Base-by-base conservation (phyloP, 2,797 vertebrate genomes). In the Pangasius larnaudii region DNA sequence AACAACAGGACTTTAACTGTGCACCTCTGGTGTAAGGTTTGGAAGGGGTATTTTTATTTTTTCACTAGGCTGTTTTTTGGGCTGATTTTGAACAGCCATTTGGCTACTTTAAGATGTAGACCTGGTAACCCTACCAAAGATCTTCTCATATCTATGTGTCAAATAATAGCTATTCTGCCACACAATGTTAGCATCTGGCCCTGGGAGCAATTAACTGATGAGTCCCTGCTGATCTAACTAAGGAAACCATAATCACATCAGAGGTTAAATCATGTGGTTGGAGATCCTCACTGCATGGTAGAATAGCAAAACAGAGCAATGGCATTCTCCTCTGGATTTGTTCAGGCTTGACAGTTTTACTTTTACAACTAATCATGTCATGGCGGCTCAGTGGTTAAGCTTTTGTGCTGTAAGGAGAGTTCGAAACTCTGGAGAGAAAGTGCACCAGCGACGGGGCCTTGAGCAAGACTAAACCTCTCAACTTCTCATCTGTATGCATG, bases 401-500 rank as follows among this genome's bases (percentile, higher is more conserved):
- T 18, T 82, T 82, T n/a, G 36, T n/a, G 80, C 58, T 63, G 80
- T 82, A 63, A 82, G 56, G 36, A 42, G 6, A 46, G 24, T 46
- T 27, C 10, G 2, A 10, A 63, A 27, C 78, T 81, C 78, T 5
- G 58, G 80, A 63, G 59, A 46, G 56, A 36, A 13, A 24, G 33
- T 61, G 78, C 36, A 82, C 1, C 58, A 46, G 0, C 10, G 8
- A 30, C 8, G 3, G 36, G 7, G 13, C 58, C 39, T 63, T 30
- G 80, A 82, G 80, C 39, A 10, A 80, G 33, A 61, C 33, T 3
- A 61, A 80, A 36, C 1, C 46, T 58, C 30, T 24, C 77, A 30
- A n/a, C 39, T 27, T n/a, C 36, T 82, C 80, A 82, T 82, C 58
- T 63, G 59, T 46, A 82, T 63, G 58, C 58, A n/a, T n/a, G 39